A percentile compares a stretch with the other conserved stretches of the same genome.
These are phyloP conservation scores for Egretta garzetta DNA, from an alignment of 2,113 vertebrate species.

Conservation along the genomic window DNA sequence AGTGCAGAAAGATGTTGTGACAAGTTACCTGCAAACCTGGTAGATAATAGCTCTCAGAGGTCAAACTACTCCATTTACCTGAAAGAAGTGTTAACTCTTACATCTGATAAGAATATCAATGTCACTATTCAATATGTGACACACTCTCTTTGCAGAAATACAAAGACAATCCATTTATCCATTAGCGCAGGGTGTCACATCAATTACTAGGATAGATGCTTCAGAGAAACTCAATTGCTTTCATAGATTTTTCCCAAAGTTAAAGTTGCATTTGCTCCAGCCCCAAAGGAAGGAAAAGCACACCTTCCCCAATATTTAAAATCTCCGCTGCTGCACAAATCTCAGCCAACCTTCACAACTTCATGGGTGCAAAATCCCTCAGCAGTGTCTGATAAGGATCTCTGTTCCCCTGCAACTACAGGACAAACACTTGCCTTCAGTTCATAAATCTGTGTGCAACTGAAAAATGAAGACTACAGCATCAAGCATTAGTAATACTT, in stretches of 20 bases:
- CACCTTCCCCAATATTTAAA: not conserved
- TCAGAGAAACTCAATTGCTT: constrained; percentile 40
- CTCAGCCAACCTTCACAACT: not conserved
- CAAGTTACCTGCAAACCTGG: constrained; percentile 36
- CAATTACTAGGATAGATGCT: constrained; percentile 43
- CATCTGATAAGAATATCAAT: constrained; percentile 56
- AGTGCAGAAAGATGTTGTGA: constrained; percentile 17
- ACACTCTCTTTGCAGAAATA: constrained; percentile 33
- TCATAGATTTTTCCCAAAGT: constrained; percentile 33
- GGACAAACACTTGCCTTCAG: not conserved
- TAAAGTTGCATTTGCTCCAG: not conserved
- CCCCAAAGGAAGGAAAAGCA: not conserved
- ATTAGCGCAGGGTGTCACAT: constrained; percentile 53
- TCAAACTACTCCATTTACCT: constrained; percentile 23
- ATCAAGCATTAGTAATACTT: not conserved
- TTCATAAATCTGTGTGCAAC: not conserved
- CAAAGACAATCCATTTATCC: constrained; percentile 46
- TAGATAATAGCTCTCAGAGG: constrained; percentile 27
- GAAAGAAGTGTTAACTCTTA: constrained; percentile 41
- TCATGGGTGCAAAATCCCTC: not conserved
- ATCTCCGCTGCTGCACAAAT: not conserved
- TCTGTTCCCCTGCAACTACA: not conserved
- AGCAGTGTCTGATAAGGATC: not conserved
- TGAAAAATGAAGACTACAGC: not conserved
- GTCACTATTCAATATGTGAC: constrained; percentile 50